A percentile compares a stretch with the other conserved stretches of the same genome.
phyloP scores from a whole-genome alignment of 2,113 vertebrate species.

The Anser cygnoides region DNA sequence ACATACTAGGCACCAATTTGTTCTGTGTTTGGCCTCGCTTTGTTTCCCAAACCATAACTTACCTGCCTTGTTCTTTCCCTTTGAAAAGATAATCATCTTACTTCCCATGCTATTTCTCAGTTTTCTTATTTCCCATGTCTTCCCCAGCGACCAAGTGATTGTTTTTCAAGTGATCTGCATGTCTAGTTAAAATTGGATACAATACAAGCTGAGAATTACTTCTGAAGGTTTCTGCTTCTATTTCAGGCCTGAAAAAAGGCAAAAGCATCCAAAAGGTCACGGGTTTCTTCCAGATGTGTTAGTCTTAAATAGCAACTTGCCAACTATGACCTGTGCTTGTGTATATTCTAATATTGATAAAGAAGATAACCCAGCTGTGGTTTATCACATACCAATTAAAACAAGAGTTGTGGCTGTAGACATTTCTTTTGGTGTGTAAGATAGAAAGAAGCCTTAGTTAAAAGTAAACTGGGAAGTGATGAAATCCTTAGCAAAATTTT shows the following conservation, averaged over 20 bases:
- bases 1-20: background rate
- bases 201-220: background rate
- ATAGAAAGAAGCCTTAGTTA: background rate
- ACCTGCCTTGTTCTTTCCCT: background rate
- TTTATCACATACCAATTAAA: background rate
- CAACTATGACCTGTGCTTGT: background rate
- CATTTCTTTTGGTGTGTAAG: background rate
- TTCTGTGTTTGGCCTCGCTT: background rate
- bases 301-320: background rate
- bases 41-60: background rate
- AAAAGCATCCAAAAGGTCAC: background rate
- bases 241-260: slow-evolving; percentile 8
- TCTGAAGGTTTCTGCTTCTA: background rate
- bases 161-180: background rate
- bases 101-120: background rate
- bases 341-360: background rate
- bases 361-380: background rate
- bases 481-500: background rate
- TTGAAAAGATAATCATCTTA: background rate
- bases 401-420: background rate
- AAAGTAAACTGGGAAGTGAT: background rate
- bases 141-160: background rate
- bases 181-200: background rate
- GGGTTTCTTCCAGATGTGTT: background rate
- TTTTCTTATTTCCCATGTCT: background rate